A percentile compares a stretch with the other conserved stretches of the same genome.
These are phyloP conservation scores for Sigmodon hispidus DNA, from an alignment of 2,113 vertebrate species.

Conservation along the genomic window DNA sequence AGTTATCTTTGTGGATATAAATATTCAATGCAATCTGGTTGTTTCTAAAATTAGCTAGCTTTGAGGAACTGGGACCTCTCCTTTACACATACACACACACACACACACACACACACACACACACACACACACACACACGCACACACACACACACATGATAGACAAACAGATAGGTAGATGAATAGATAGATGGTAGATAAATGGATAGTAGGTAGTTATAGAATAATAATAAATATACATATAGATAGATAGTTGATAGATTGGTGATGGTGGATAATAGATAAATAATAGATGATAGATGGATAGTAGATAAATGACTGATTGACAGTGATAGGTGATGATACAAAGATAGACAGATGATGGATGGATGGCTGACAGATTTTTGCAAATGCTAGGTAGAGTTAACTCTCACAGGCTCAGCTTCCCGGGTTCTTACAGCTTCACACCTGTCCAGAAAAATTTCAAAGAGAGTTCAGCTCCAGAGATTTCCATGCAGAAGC, in stretches of 20 bases:
- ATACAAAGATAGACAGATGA: background rate
- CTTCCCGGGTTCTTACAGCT: background rate
- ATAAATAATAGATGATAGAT: background rate
- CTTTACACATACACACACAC: background rate
- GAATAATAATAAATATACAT: background rate
- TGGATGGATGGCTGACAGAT: no score
- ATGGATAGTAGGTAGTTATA: no score
- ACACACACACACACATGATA: background rate
- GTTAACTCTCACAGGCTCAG: background rate
- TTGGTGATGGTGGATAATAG: no score
- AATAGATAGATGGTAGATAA: background rate
- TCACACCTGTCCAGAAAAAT: background rate
- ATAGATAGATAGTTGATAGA: background rate
- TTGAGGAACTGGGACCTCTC: background rate
- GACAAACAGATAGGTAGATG: background rate
- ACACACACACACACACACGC: background rate
- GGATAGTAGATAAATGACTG: background rate
- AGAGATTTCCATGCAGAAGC: background rate
- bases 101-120: background rate
- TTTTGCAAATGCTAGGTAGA: background rate
- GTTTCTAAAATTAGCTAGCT: slow-evolving; percentile 53
- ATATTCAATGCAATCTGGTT: slow-evolving; percentile 39
- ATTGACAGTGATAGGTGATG: background rate
- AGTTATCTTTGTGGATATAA: slow-evolving; percentile 50
- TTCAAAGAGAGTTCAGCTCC: background rate